Percentiles rank a stretch among this genome's conserved stretches.
phyloP scores from a whole-genome alignment of 2,113 vertebrate species.

The Jacana jacana region DNA sequence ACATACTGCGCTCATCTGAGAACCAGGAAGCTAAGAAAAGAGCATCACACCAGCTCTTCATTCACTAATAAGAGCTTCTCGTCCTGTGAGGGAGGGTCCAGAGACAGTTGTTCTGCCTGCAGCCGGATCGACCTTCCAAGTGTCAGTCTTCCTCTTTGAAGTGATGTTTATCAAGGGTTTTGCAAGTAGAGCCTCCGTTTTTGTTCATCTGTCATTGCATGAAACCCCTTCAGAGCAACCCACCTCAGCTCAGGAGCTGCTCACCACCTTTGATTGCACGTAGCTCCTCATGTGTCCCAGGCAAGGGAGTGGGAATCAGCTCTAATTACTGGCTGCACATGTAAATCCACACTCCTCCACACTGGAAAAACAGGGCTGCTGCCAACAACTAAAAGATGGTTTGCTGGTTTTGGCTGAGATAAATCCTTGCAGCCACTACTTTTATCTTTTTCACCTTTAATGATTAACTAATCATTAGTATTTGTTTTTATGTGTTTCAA shows the following conservation, averaged over 20 bases:
- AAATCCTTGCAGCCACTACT: not conserved
- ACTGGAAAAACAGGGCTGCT: not conserved
- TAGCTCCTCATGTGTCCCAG: not conserved
- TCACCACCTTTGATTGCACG: not conserved
- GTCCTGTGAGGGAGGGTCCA: not conserved
- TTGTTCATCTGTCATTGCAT: not conserved
- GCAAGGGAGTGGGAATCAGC: not conserved
- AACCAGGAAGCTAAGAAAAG: not conserved
- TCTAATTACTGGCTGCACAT: constrained; percentile 7
- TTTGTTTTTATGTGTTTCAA: constrained; percentile 44
- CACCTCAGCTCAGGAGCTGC: not conserved
- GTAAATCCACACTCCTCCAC: constrained; percentile 31
- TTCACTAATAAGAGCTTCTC: not conserved
- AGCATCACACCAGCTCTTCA: not conserved
- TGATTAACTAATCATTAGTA: constrained; percentile 29
- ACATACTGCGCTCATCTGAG: not conserved
- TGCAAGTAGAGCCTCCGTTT: not conserved
- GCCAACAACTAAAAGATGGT: not conserved
- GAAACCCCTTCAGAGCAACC: not conserved
- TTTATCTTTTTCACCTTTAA: constrained; percentile 43
- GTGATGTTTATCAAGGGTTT: not conserved
- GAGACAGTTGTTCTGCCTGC: not conserved
- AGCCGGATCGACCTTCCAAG: not conserved
- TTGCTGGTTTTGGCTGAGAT: not conserved
- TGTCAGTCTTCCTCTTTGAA: not conserved